A percentile compares a stretch with the other conserved stretches of the same genome.
Conservation (phyloP, 2,113 vertebrate genomes). For the Sorex fumeus region DNA sequence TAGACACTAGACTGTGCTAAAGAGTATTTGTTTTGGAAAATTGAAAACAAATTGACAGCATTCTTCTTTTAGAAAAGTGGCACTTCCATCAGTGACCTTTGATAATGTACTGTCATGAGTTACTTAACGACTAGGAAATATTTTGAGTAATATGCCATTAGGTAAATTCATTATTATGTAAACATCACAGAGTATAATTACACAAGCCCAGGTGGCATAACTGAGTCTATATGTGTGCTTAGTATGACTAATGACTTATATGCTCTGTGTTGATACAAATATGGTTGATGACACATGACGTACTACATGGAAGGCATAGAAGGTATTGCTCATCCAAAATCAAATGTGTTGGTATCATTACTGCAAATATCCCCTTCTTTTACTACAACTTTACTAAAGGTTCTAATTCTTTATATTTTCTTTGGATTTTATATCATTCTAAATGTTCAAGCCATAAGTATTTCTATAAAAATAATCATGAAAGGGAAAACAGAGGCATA, state of each 20-base stretch:
- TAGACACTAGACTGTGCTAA: neutral
- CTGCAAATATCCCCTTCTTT: neutral
- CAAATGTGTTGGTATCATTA: neutral
- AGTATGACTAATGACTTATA: neutral
- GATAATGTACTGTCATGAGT: neutral
- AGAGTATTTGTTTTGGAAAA: neutral
- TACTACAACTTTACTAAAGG: neutral
- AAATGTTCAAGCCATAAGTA: neutral
- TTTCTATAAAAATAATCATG: neutral
- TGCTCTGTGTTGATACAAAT: neutral
- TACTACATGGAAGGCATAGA: neutral
- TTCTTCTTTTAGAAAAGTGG: neutral
- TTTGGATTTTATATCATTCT: constrained; percentile 21
- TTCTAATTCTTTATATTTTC: constrained; percentile 19
- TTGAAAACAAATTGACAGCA: neutral
- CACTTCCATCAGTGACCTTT: neutral
- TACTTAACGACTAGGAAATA: neutral
- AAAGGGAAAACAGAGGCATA: constrained; percentile 37
- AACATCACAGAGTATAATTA: neutral
- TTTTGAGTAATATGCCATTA: neutral
- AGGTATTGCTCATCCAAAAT: neutral
- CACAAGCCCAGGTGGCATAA: neutral
- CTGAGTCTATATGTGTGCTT: neutral
- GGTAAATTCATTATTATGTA: neutral
- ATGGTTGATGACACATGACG: neutral